These are phyloP conservation scores for Cherax quadricarinatus DNA, from an alignment of 1,140 invertebrate genomes.

Conservation along the genomic window DNA sequence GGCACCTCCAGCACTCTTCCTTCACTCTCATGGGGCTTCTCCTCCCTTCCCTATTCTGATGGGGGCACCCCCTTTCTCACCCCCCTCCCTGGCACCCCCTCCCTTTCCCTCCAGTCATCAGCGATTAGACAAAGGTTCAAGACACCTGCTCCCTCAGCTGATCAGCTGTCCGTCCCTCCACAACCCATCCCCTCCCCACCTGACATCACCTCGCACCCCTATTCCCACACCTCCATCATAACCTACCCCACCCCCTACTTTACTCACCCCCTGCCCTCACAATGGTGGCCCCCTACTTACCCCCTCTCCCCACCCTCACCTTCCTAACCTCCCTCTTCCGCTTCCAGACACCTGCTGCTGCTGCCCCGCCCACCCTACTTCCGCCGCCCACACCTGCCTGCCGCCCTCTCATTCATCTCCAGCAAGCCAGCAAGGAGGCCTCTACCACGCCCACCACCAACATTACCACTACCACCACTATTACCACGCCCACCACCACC, in stretches of 20 bases:
- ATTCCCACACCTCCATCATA: no score
- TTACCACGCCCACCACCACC: background rate
- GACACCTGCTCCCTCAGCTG: slow-evolving; percentile 40
- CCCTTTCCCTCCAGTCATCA: background rate
- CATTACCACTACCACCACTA: background rate
- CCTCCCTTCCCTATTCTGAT: background rate
- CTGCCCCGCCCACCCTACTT: background rate
- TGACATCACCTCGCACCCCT: no score
- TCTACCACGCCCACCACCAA: background rate
- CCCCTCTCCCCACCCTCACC: no score
- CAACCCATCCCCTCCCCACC: background rate
- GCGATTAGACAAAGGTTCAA: slow-evolving; percentile 30
- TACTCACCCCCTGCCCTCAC: no score
- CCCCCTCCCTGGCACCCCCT: background rate
- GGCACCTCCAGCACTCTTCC: no score
- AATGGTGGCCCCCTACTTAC: no score
- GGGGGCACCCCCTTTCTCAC: background rate
- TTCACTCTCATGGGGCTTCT: no score
- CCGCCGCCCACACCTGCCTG: background rate
- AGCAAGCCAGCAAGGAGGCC: background rate
- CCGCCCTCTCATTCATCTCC: background rate
- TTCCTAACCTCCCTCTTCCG: background rate
- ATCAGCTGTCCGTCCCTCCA: background rate
- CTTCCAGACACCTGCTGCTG: slow-evolving; percentile 13
- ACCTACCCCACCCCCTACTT: no score